Percentiles rank a stretch among this genome's conserved stretches.
Evolutionary conservation across 2,113 vertebrate genomes (phyloP).

Genomic region (Pogona vitticeps): DNA sequence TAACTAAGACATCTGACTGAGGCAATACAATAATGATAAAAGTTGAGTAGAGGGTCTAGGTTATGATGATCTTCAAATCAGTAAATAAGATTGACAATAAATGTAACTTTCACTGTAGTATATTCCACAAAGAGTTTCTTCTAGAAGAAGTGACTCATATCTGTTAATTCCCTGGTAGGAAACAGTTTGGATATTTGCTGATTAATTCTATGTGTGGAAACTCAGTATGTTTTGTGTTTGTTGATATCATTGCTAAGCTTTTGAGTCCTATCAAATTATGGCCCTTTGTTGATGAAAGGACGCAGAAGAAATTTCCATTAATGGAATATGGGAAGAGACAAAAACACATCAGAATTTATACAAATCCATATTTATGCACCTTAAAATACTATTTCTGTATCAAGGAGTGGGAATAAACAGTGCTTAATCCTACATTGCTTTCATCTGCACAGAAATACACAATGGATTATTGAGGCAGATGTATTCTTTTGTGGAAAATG

Average conservation of each 20-base stretch:
- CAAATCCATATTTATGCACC: background rate
- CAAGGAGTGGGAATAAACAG: no score
- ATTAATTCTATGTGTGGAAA: background rate
- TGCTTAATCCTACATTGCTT: background rate
- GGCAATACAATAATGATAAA: no score
- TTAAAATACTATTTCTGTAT: background rate
- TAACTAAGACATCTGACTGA: no score
- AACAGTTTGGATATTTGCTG: background rate
- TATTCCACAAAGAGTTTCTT: background rate
- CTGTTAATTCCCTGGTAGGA: background rate
- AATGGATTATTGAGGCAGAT: background rate
- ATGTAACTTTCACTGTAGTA: background rate
- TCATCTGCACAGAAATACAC: background rate
- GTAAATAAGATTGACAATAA: background rate
- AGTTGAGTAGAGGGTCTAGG: background rate
- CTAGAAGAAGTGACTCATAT: background rate
- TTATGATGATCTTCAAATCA: background rate
- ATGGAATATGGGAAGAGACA: no score
- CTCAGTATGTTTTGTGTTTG: background rate
- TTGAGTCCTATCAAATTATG: background rate
- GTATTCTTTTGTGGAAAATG: background rate
- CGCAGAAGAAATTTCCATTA: no score
- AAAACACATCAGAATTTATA: background rate
- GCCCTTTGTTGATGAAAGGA: background rate
- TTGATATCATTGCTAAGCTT: background rate